phyloP scores from a whole-genome alignment of 2,113 vertebrate genomes.

The Anarrhichthys ocellatus region DNA sequence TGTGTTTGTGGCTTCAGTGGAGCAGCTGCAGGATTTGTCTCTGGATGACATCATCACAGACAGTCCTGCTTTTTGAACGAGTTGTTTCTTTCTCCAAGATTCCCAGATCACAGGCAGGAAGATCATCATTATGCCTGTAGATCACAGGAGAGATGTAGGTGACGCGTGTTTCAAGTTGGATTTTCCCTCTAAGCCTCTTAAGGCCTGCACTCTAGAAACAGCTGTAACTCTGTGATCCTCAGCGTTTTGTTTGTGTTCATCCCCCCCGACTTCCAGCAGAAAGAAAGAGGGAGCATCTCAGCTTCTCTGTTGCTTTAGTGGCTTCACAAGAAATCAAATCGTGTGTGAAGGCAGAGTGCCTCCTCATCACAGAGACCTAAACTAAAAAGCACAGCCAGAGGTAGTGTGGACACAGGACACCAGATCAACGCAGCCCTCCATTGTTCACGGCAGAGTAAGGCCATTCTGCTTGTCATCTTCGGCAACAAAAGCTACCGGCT shows the following conservation, averaged over 20 bases:
- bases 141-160: constrained; percentile 41
- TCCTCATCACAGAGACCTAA: constrained; percentile 34
- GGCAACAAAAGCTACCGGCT: constrained; percentile 61
- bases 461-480: constrained; percentile 66
- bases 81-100: background rate
- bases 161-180: constrained; percentile 45
- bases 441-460: constrained; percentile 55
- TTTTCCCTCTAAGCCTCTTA: constrained; percentile 51
- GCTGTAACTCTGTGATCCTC: constrained; percentile 39
- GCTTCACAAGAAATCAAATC: constrained; percentile 46
- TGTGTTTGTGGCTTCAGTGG: constrained; percentile 13
- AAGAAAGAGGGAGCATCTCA: background rate
- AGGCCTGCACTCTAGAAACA: constrained; percentile 41
- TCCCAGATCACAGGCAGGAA: constrained; percentile 49
- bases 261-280: constrained; percentile 20
- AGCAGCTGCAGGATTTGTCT: constrained; percentile 54
- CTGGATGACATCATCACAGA: constrained; percentile 27
- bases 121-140: constrained; percentile 23
- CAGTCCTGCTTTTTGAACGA: background rate
- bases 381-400: background rate
- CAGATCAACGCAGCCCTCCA: constrained; percentile 44
- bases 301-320: constrained; percentile 42
- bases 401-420: constrained; percentile 56
- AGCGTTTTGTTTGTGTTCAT: constrained; percentile 21
- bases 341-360: constrained; percentile 36